Conservation (phyloP, 2,888 invertebrate genomes). For the Leistus spinibarbis region DNA sequence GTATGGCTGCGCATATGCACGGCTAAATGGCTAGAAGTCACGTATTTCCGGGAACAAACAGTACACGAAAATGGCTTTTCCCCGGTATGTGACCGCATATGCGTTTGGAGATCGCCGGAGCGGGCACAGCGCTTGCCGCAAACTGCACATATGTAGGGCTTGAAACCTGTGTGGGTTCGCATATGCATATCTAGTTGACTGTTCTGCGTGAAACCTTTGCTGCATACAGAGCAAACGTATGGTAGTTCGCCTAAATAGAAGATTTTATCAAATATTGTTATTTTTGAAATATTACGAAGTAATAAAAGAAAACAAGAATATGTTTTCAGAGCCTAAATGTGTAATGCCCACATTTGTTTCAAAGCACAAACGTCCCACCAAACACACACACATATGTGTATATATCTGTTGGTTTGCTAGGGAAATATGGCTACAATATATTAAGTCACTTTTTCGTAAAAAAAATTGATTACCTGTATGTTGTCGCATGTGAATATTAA, state of each 20-base stretch:
- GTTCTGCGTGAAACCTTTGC: conserved; percentile 51
- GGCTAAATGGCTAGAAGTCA: conserved; percentile 51
- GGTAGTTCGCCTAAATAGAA: conserved; percentile 46
- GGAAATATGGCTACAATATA: too few species aligned
- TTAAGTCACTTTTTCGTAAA: too few species aligned
- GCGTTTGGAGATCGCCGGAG: conserved; percentile 50
- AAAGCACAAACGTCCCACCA: too few species aligned
- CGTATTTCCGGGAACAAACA: conserved; percentile 48
- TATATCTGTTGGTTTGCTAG: too few species aligned
- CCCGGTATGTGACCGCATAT: conserved; percentile 51
- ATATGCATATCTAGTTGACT: conserved; percentile 51
- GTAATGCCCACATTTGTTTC: background rate
- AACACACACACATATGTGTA: too few species aligned
- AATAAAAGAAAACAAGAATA: background rate
- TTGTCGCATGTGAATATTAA: conserved; percentile 51
- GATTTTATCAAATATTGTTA: background rate
- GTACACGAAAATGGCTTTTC: conserved; percentile 51
- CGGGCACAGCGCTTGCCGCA: conserved; percentile 51
- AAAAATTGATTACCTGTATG: conserved; percentile 48
- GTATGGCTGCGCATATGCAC: conserved; percentile 51
- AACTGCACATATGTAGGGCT: conserved; percentile 50
- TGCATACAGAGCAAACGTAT: conserved; percentile 48
- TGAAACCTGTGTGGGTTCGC: conserved; percentile 50
- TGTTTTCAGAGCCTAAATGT: background rate
- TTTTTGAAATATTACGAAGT: background rate